Conservation (phyloP, 2,113 vertebrate species). For the Chionodraco myersi region DNA sequence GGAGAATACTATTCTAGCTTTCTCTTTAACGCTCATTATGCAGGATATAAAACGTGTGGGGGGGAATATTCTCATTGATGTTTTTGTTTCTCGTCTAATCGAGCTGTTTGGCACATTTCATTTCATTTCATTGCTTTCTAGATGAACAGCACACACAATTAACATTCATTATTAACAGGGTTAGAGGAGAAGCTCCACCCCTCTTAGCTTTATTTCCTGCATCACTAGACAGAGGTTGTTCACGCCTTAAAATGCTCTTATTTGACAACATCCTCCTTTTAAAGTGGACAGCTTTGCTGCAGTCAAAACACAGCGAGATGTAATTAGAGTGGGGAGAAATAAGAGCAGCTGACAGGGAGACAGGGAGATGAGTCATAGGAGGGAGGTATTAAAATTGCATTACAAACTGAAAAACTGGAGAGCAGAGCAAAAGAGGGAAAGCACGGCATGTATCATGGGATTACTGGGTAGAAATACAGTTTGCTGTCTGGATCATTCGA, state of each 20-base stretch:
- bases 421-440: neutral
- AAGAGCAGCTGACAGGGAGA: neutral
- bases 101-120: neutral
- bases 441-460: neutral
- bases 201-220: neutral
- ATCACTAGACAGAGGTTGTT: neutral
- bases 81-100: neutral
- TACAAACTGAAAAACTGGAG: neutral
- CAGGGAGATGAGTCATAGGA: neutral
- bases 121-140: constrained; percentile 4
- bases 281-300: constrained; percentile 19
- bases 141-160: constrained; percentile 18
- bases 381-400: constrained; percentile 27
- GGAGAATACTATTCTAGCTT: neutral
- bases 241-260: neutral
- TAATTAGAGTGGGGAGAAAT: neutral
- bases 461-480: neutral
- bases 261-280: neutral
- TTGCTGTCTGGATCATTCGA: neutral
- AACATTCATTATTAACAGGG: constrained; percentile 26
- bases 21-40: constrained; percentile 14
- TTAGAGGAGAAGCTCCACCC: constrained; percentile 2
- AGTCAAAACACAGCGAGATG: constrained; percentile 15
- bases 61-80: constrained; percentile 10
- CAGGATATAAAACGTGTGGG: neutral